phyloP scores from a whole-genome alignment of 2,113 vertebrate genomes.

The Notarius lentiginosus region DNA sequence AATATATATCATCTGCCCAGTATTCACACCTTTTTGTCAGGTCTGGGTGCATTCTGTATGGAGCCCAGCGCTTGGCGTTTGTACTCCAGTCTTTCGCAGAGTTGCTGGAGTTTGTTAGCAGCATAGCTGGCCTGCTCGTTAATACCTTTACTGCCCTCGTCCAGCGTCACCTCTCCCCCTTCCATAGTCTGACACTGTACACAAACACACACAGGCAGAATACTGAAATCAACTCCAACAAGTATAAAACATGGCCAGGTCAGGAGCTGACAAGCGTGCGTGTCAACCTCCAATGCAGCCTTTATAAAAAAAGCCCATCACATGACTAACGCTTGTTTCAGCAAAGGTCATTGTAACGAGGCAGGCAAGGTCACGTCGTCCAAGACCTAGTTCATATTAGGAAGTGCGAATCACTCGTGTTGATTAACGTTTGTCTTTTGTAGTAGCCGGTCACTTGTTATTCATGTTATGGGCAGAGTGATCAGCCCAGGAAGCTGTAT shows the following conservation, averaged over 20 bases:
- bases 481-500: no score
- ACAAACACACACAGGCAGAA: conserved; percentile 7
- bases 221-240: background rate
- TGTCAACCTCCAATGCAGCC: background rate
- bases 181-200: conserved; percentile 78
- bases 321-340: background rate
- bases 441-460: no score
- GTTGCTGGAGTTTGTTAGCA: conserved; percentile 86
- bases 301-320: background rate
- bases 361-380: background rate
- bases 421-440: background rate
- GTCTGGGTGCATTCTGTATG: conserved; percentile 93
- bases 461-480: no score
- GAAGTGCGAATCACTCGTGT: background rate
- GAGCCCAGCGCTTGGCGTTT: conserved; percentile 94
- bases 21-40: conserved; percentile 88
- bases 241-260: background rate
- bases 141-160: conserved; percentile 83
- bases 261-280: background rate
- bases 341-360: background rate
- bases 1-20: background rate
- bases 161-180: conserved; percentile 74
- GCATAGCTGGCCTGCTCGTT: conserved; percentile 93
- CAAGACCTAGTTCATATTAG: background rate
- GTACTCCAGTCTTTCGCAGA: conserved; percentile 94